phyloP scores from a whole-genome alignment of 2,113 vertebrate genomes.

The Alexandromys fortis region DNA sequence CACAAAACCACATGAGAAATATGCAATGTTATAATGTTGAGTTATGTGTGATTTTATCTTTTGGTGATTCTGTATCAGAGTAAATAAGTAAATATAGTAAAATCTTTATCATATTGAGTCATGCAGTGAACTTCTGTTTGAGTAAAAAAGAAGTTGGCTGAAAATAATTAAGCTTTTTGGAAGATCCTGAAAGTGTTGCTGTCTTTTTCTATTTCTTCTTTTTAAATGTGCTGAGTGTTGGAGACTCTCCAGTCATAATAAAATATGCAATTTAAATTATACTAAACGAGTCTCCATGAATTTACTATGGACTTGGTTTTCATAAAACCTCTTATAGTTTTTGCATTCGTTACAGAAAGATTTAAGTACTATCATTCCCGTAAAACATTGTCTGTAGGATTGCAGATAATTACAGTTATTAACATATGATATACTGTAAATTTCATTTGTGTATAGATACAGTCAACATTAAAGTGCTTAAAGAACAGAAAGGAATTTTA shows the following conservation, averaged over 20 bases:
- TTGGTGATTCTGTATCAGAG: not conserved
- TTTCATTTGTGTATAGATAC: not conserved
- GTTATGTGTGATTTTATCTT: slow-evolving; percentile 12
- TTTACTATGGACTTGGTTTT: slow-evolving; percentile 1
- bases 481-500: not conserved
- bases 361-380: not conserved
- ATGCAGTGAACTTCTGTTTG: slow-evolving; percentile 1
- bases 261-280: slow-evolving; percentile 28
- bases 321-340: not conserved
- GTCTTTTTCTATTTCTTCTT: not conserved
- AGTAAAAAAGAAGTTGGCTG: slow-evolving; percentile 23
- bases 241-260: not conserved
- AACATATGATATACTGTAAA: not conserved
- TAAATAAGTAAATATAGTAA: slow-evolving; percentile 9
- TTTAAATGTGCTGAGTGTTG: not conserved
- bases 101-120: slow-evolving; percentile 22
- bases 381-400: not conserved
- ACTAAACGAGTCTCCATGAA: not conserved
- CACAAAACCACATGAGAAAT: not conserved
- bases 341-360: not conserved
- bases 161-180: slow-evolving; percentile 9
- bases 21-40: not conserved
- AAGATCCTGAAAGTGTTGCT: not conserved
- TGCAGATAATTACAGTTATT: not conserved
- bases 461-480: not conserved